phyloP scores from a whole-genome alignment of 2,797 vertebrate species.

The Myotis pilosus region DNA sequence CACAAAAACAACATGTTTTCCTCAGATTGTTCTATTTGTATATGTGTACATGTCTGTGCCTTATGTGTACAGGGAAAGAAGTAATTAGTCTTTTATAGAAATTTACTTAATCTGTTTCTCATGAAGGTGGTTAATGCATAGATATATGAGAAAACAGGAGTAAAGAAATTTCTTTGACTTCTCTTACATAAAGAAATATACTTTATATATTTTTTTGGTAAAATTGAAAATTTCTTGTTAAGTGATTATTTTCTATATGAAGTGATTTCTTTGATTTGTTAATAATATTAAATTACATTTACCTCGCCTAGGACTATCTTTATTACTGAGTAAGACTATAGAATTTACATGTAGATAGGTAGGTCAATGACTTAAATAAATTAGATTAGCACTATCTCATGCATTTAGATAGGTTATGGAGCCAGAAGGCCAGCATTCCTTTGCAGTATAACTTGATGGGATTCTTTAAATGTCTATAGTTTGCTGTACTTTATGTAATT shows the following conservation, averaged over 20 bases:
- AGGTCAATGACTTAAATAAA: neutral
- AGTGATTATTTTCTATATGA: constrained; percentile 41
- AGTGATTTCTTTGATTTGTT: constrained; percentile 38
- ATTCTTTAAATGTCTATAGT: neutral
- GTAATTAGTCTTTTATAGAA: constrained; percentile 61
- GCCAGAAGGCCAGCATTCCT: neutral
- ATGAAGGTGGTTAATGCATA: constrained; percentile 1
- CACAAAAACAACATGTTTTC: constrained; percentile 63
- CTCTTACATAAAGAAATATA: constrained; percentile 35
- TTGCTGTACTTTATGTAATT: constrained; percentile 17
- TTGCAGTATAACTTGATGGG: constrained; percentile 18
- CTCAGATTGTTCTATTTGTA: constrained; percentile 66
- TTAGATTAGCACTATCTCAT: neutral
- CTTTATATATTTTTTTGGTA: neutral
- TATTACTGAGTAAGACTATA: neutral
- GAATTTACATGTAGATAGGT: constrained; percentile 19
- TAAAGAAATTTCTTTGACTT: constrained; percentile 1
- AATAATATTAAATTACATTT: constrained; percentile 22
- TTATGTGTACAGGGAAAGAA: constrained; percentile 37
- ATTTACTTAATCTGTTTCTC: constrained; percentile 28
- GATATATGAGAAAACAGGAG: neutral
- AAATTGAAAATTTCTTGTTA: constrained; percentile 7
- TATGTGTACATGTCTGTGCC: constrained; percentile 51
- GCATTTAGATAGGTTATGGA: neutral
- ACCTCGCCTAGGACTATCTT: neutral